Evolutionary conservation across 2,113 vertebrate genomes (phyloP).

Genomic region (Ivindomyrus marchei): DNA sequence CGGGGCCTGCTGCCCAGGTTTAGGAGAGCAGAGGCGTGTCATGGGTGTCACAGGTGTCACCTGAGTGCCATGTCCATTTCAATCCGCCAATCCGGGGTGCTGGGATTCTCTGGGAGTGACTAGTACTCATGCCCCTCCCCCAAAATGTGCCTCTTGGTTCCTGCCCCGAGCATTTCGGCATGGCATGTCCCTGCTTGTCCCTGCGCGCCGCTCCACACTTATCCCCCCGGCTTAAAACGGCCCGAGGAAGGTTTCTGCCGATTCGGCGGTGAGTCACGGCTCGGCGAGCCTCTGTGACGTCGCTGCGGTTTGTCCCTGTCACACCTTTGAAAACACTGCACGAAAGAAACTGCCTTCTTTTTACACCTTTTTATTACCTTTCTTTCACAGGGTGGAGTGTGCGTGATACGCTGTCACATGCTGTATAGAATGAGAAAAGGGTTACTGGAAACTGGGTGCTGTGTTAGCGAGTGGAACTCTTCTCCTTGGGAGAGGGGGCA

Average conservation of each 20-base stretch:
- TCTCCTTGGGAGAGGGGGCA: conserved; percentile 38
- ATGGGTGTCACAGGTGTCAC: background rate
- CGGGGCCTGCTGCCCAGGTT: background rate
- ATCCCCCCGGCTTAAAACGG: background rate
- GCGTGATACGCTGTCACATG: background rate
- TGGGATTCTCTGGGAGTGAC: background rate
- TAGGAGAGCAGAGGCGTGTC: background rate
- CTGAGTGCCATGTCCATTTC: background rate
- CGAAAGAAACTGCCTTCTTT: background rate
- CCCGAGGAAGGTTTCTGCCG: background rate
- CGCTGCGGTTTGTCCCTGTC: background rate
- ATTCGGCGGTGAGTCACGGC: background rate
- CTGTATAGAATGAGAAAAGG: conserved; percentile 47
- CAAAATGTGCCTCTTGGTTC: background rate
- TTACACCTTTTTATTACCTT: background rate
- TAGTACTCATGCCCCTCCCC: background rate
- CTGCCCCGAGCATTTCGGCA: background rate
- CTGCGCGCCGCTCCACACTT: background rate
- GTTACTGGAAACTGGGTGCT: conserved; percentile 61
- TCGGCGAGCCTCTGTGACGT: background rate
- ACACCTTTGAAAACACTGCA: background rate
- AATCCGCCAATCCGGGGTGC: background rate
- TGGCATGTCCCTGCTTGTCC: background rate
- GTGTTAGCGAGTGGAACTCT: conserved; percentile 64
- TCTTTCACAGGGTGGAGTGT: background rate